Evolutionary conservation across 92 coral and sea anemone species (phyloP), one percentile per base, ranked within the genome.

Genomic region (Paragorgia papillata): DNA sequence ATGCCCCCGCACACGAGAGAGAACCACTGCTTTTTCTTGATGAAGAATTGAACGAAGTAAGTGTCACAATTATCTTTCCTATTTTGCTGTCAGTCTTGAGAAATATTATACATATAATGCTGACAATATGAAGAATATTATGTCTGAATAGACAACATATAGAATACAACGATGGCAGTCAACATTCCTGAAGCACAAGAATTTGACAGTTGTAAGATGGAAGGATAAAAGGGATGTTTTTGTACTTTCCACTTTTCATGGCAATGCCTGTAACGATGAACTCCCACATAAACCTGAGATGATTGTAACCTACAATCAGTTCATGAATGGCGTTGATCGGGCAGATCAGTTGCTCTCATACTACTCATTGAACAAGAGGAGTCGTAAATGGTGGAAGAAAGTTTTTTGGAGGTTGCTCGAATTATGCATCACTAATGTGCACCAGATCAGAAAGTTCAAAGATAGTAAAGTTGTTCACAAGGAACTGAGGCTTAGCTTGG

Each of bases 191-290:
- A 71, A 81, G 34, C 60, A 81, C 32, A 76, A 62, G n/a, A 69
- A 80, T 53, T 25, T 85, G 61, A 81, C 79, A n/a, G 79, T 51
- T 46, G 83, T 66, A 3, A 46, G 64, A 35, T 85, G 89, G 86
- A 85, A 85, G 69, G 86, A 82, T 50, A 85, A 82, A 56, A 75
- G 75, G 62, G 86, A 85, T 81, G 86, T 74, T 6, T 85, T 65
- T 69, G 86, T 86, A 53, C 79, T 85, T 24, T 51, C 86, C 20
- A 81, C 89, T 21, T 34, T 75, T 40, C 89, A 85, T 81, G 83
- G 86, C 24, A 68, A 81, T 76, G 81, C 85, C 63, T 80, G 57
- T 28, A 57, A 41, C 43, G 82, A 61, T 60, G 86, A 73, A 25
- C 26, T 66, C 2, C 78, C 82, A 5, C 35, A 65, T 14, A 85